Evolutionary conservation across 1,140 invertebrate genomes (phyloP).

Genomic region (Acromyrmex heyeri): DNA sequence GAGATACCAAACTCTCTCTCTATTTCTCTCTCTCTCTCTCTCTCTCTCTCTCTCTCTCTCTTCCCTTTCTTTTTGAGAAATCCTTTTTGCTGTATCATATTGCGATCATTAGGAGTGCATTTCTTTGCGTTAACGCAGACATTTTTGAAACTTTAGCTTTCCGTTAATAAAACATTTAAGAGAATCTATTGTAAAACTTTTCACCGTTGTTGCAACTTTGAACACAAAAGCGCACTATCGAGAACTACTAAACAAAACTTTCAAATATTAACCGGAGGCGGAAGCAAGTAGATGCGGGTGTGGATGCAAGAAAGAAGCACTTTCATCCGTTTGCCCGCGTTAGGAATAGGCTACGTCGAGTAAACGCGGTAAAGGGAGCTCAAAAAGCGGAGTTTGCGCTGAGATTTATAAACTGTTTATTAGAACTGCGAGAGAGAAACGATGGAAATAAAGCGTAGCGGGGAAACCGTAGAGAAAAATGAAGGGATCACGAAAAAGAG

Average conservation of each 20-base stretch:
- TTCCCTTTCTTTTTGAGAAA: neutral
- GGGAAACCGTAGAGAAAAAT: constrained; percentile 31
- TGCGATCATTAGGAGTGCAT: neutral
- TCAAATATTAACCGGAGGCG: constrained; percentile 41
- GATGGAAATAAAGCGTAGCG: constrained; percentile 11
- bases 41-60: too few relatives aligned
- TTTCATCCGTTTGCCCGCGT: constrained; percentile 43
- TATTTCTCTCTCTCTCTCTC: too few relatives aligned
- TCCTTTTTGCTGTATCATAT: neutral
- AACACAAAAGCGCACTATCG: constrained; percentile 36
- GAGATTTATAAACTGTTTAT: constrained; percentile 64
- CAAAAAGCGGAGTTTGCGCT: constrained; percentile 40
- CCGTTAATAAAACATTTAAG: constrained; percentile 14
- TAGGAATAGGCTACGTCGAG: constrained; percentile 20
- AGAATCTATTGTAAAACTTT: constrained; percentile 41
- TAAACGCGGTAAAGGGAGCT: constrained; percentile 26
- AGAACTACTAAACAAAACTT: constrained; percentile 33
- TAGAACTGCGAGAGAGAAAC: constrained; percentile 32
- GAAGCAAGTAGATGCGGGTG: neutral
- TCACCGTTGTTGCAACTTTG: constrained; percentile 11
- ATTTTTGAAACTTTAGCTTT: constrained; percentile 15
- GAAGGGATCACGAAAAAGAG: neutral
- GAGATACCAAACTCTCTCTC: too few relatives aligned
- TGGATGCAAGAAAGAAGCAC: neutral
- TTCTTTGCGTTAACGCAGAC: neutral